phyloP scores from a whole-genome alignment of 2,888 invertebrate genomes.

The Aproaerema taeniolella region DNA sequence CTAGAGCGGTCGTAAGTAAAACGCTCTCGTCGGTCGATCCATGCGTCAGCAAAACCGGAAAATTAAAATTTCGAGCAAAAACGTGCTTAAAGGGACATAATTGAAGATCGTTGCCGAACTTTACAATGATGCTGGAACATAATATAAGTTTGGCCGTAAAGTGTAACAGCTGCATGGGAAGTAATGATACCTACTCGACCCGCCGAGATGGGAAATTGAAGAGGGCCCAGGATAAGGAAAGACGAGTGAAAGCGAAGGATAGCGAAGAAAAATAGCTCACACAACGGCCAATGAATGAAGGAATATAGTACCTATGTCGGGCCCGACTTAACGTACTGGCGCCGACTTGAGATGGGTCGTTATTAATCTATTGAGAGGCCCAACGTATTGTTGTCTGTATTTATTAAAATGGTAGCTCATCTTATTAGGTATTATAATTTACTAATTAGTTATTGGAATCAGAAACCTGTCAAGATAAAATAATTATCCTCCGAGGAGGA shows the following conservation, averaged over 20 bases:
- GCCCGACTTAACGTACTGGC: conserved; percentile 14
- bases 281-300: conserved; percentile 40
- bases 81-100: conserved; percentile 26
- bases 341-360: conserved; percentile 36
- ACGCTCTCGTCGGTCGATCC: too few relatives aligned
- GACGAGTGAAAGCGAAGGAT: conserved; percentile 36
- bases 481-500: too few relatives aligned
- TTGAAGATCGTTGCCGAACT: conserved; percentile 46
- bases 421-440: too few relatives aligned
- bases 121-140: conserved; percentile 57
- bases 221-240: conserved; percentile 42
- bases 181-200: conserved; percentile 54
- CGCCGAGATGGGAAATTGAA: conserved; percentile 50
- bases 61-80: conserved; percentile 17
- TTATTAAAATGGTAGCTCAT: too few relatives aligned
- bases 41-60: conserved; percentile 13
- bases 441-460: too few relatives aligned
- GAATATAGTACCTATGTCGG: conserved; percentile 24
- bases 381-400: not conserved
- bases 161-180: conserved; percentile 65
- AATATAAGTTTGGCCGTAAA: conserved; percentile 66
- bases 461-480: too few relatives aligned
- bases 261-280: conserved; percentile 38
- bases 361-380: too few relatives aligned
- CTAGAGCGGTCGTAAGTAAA: too few relatives aligned